Percentiles rank a stretch among this genome's conserved stretches.
phyloP scores from a whole-genome alignment of 2,797 vertebrate species.

The Crax fasciolata region DNA sequence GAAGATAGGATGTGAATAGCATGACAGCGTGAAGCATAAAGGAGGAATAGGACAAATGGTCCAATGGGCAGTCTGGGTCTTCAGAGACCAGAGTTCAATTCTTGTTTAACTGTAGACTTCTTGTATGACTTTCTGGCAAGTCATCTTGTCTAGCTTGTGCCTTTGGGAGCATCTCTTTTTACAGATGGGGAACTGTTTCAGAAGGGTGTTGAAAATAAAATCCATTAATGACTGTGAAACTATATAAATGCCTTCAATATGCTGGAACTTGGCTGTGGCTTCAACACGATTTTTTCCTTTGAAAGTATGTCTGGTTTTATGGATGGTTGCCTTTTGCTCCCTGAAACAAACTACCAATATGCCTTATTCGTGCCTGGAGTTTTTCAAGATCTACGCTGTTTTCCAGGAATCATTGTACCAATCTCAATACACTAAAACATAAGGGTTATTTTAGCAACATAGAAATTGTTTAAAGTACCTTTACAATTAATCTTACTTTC shows the following conservation, averaged over 20 bases:
- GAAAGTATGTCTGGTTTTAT: conserved; percentile 54
- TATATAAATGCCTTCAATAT: conserved; percentile 61
- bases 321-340: conserved; percentile 61
- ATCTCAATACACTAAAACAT: background rate
- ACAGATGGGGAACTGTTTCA: conserved; percentile 19
- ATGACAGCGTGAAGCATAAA: background rate
- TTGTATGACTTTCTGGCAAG: conserved; percentile 27
- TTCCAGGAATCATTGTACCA: background rate
- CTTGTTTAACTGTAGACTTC: background rate
- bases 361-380: conserved; percentile 9
- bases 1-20: background rate
- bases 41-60: background rate
- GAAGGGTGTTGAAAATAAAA: conserved; percentile 71
- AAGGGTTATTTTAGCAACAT: background rate
- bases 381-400: conserved; percentile 28
- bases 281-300: background rate
- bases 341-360: conserved; percentile 24
- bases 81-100: background rate
- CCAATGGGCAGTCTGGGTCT: background rate
- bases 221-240: conserved; percentile 48
- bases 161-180: conserved; percentile 49
- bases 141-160: conserved; percentile 1
- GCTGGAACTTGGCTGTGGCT: conserved; percentile 46
- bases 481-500: background rate
- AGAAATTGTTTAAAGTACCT: background rate